Evolutionary conservation across 2,888 invertebrate genomes (phyloP).

Genomic region (Noctua fimbriata): DNA sequence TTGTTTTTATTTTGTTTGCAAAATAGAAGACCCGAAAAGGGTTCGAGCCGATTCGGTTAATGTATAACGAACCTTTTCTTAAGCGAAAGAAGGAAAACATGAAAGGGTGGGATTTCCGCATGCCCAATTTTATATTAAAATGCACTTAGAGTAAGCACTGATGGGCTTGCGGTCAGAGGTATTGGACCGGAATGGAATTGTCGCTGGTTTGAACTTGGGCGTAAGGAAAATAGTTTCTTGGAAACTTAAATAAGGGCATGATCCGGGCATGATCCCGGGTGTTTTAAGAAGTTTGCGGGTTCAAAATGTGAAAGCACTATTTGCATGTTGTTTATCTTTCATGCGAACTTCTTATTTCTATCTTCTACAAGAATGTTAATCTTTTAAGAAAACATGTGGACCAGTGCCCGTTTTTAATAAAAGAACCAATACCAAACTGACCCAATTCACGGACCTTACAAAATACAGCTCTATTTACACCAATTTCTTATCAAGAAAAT

Average conservation of each 20-base stretch:
- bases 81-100: conserved; percentile 56
- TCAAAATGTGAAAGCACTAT: not conserved
- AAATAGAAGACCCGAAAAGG: conserved; percentile 54
- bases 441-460: not conserved
- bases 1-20: conserved; percentile 56
- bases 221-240: conserved; percentile 27
- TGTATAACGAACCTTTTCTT: conserved; percentile 64
- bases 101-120: conserved; percentile 59
- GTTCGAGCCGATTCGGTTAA: conserved; percentile 56
- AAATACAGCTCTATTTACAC: not conserved
- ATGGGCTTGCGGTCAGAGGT: conserved; percentile 49
- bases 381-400: not conserved
- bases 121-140: conserved; percentile 62
- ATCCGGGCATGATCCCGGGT: not conserved
- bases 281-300: conserved; percentile 9
- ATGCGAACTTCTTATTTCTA: not conserved
- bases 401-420: too few relatives aligned
- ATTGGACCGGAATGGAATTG: conserved; percentile 42
- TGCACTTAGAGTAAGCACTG: conserved; percentile 56
- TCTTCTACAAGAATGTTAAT: not conserved
- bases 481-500: not conserved
- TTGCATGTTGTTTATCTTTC: not conserved
- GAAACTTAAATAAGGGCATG: conserved; percentile 26
- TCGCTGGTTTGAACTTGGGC: conserved; percentile 31
- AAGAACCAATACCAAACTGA: not conserved